Base-by-base conservation (phyloP, 2,797 vertebrate genomes). In the Haliaeetus vocifer region DNA sequence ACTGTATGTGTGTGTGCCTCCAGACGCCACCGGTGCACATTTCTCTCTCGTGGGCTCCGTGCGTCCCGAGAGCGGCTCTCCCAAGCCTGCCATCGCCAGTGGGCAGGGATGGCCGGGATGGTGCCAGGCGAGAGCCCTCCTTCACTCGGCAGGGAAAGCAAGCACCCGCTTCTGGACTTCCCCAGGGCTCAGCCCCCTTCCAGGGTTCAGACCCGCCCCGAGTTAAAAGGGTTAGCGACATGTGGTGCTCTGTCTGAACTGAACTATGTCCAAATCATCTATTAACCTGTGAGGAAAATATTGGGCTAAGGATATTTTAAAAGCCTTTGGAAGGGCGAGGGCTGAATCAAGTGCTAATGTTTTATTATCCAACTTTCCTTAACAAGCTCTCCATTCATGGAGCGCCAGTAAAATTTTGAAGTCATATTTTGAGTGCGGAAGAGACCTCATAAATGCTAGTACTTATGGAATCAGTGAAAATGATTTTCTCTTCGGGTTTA, bases 281-380 rank as follows among this genome's bases (percentile, higher is more conserved):
- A 1, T 86, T 89, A 86, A 77, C 52, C 79, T 63, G 44, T 2
- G 40, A 90, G 49, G 81, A 92, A 94, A 96, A 91, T 82, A 70
- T 7, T 66, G 63, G 63, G 38, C 73, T 90, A 80, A 80, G 55
- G 68, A 90, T 86, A 62, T 92, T 96, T 94, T 73, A 76, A 56
- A 94, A 89, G 40, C 53, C 15, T 93, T 90, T 90, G 55, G 74
- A 80, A 94, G 35, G 74, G n/a, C 0, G 1, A 88, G 50, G 55
- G 53, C 65, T 62, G 65, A 95, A 93, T 87, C 86, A 65, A 94
- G 53, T 35, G 49, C 58, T 90, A 29, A 52, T 67, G 19, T 85
- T 96, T 92, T 91, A 61, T 96, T 96, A 79, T 90, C 53, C 52
- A 81, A 2, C 77, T 82, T 95, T 88, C 67, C 37, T 71, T 76